Conservation (phyloP, 2,797 vertebrate species). For the Eleutherodactylus coqui region DNA sequence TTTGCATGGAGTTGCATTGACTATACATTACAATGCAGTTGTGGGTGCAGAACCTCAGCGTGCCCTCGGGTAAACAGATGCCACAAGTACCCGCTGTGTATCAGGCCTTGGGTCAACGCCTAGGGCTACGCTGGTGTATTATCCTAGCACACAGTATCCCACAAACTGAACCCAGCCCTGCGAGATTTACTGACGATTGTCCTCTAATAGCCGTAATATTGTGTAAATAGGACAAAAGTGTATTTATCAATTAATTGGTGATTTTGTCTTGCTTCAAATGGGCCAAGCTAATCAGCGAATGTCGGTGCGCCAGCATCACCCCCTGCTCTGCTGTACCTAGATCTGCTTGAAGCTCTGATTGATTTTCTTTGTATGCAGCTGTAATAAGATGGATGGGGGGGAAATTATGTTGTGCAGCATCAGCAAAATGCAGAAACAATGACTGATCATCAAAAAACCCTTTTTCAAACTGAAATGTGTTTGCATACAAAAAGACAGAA, state of each 20-base stretch:
- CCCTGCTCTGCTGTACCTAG: constrained; percentile 80
- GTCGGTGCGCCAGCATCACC: constrained; percentile 72
- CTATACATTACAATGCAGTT: too few relatives aligned
- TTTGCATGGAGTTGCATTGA: too few relatives aligned
- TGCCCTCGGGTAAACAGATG: too few relatives aligned
- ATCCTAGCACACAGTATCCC: too few relatives aligned
- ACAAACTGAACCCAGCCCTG: too few relatives aligned
- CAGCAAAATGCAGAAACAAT: constrained; percentile 77
- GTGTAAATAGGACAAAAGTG: not conserved
- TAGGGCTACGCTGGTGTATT: too few relatives aligned
- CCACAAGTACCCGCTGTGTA: too few relatives aligned
- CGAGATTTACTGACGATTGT: not conserved
- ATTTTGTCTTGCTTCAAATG: constrained; percentile 25
- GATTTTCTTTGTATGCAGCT: constrained; percentile 83
- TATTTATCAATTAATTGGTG: constrained; percentile 16
- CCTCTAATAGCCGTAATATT: not conserved
- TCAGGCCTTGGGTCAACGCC: too few relatives aligned
- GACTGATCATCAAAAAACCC: constrained; percentile 37
- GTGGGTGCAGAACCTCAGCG: too few relatives aligned
- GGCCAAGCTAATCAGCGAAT: constrained; percentile 29
- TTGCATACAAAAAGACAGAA: constrained; percentile 39
- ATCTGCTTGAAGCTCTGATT: constrained; percentile 84
- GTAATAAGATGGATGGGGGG: constrained; percentile 89
- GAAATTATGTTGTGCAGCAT: constrained; percentile 80
- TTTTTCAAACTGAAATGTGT: constrained; percentile 28